Percentiles rank a stretch among this genome's conserved stretches.
phyloP scores from a whole-genome alignment of 2,113 vertebrate species.

The Nerophis lumbriciformis region DNA sequence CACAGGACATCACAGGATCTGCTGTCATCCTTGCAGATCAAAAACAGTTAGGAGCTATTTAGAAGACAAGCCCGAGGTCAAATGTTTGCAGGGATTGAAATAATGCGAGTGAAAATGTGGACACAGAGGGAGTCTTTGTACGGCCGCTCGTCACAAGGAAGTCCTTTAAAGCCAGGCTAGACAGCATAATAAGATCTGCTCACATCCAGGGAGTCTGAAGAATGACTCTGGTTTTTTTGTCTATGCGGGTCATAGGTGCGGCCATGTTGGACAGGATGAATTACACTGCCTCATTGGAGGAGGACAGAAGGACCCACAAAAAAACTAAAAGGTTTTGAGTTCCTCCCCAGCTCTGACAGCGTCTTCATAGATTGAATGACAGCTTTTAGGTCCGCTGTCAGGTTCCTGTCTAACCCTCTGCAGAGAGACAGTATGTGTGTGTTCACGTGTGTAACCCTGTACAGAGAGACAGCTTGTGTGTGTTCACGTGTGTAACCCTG shows the following conservation, averaged over 20 bases:
- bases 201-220: conserved; percentile 55
- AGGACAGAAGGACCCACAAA: conserved; percentile 20
- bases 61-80: not conserved
- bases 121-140: conserved; percentile 52
- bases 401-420: not conserved
- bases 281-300: conserved; percentile 44
- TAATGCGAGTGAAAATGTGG: conserved; percentile 6
- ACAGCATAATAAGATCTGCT: conserved; percentile 48
- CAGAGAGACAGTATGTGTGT: too few species aligned
- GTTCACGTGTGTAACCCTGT: too few species aligned
- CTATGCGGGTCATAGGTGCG: conserved; percentile 31
- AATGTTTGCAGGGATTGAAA: conserved; percentile 1
- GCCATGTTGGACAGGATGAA: conserved; percentile 33
- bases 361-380: not conserved
- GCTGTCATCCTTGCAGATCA: too few species aligned
- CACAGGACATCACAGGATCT: too few species aligned
- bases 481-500: too few species aligned
- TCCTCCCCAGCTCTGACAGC: not conserved
- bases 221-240: conserved; percentile 42
- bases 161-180: conserved; percentile 57
- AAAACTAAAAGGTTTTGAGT: conserved; percentile 16
- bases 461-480: too few species aligned
- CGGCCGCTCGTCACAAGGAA: conserved; percentile 42
- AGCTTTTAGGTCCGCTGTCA: not conserved
- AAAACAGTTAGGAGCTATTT: too few species aligned